Evolutionary conservation across 2,797 vertebrate species (phyloP).

Genomic region (Megaceryle alcyon): DNA sequence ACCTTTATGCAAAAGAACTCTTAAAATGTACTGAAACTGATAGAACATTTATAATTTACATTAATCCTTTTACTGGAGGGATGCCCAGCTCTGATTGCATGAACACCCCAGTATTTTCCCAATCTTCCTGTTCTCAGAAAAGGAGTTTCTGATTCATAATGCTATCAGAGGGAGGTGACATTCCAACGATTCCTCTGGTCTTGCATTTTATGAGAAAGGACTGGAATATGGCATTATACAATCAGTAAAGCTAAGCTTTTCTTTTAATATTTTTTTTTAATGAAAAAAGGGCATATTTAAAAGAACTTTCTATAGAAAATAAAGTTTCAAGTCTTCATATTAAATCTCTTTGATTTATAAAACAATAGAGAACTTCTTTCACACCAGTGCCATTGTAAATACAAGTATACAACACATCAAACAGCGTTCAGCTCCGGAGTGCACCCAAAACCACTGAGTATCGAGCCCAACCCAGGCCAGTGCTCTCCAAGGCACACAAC

Average conservation of each 20-base stretch:
- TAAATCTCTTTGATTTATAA: conserved; percentile 11
- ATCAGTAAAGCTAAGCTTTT: not conserved
- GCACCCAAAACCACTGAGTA: not conserved
- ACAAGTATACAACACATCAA: not conserved
- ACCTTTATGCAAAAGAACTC: not conserved
- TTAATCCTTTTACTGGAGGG: not conserved
- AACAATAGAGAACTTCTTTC: not conserved
- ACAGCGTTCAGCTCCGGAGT: not conserved
- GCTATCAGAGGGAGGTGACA: not conserved
- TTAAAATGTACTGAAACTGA: not conserved
- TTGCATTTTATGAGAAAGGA: not conserved
- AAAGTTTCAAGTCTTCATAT: not conserved
- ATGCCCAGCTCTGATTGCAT: not conserved
- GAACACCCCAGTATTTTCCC: not conserved
- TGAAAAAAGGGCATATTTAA: not conserved
- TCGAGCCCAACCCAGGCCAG: not conserved
- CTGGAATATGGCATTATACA: not conserved
- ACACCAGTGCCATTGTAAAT: not conserved
- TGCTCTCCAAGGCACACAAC: not conserved
- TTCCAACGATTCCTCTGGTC: not conserved
- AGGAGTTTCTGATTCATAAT: not conserved
- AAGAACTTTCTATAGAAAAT: not conserved
- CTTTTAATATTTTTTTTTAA: not conserved
- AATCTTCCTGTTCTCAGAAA: not conserved
- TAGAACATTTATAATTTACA: not conserved